These are phyloP conservation scores for Arctopsyche grandis DNA, from an alignment of 1,140 invertebrate genomes.

Conservation along the genomic window DNA sequence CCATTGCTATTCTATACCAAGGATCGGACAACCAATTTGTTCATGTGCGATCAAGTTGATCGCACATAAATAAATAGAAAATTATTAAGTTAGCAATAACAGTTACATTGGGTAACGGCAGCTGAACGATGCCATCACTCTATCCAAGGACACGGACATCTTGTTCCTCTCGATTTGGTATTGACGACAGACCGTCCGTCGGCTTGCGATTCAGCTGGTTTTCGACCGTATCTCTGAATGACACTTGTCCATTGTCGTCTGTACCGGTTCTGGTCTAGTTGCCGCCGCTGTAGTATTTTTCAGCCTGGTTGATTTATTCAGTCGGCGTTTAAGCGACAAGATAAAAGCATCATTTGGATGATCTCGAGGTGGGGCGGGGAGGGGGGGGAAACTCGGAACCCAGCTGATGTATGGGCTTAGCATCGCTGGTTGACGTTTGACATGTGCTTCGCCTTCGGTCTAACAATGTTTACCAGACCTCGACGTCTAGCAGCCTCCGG, in stretches of 20 bases:
- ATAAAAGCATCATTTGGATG: conserved; percentile 17
- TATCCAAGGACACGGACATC: background rate
- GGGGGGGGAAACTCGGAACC: background rate
- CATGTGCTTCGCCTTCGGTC: background rate
- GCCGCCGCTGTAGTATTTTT: background rate
- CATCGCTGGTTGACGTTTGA: background rate
- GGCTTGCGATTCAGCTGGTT: background rate
- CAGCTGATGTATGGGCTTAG: background rate
- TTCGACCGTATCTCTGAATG: conserved; percentile 4
- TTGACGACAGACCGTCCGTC: background rate
- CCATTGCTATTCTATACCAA: too few relatives aligned
- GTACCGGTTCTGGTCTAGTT: background rate
- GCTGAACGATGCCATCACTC: background rate
- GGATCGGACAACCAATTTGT: too few relatives aligned
- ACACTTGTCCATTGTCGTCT: background rate
- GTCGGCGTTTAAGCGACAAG: conserved; percentile 10
- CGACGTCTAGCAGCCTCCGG: background rate
- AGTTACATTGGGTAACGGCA: background rate
- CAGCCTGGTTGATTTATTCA: background rate
- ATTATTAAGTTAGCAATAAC: background rate
- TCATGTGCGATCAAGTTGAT: too few relatives aligned
- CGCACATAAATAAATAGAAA: too few relatives aligned
- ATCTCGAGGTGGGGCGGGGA: background rate
- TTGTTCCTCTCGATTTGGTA: conserved; percentile 4
- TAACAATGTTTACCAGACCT: background rate